These are phyloP conservation scores for Taenioides sp. DNA, from an alignment of 2,797 vertebrate genomes.

Conservation along the genomic window DNA sequence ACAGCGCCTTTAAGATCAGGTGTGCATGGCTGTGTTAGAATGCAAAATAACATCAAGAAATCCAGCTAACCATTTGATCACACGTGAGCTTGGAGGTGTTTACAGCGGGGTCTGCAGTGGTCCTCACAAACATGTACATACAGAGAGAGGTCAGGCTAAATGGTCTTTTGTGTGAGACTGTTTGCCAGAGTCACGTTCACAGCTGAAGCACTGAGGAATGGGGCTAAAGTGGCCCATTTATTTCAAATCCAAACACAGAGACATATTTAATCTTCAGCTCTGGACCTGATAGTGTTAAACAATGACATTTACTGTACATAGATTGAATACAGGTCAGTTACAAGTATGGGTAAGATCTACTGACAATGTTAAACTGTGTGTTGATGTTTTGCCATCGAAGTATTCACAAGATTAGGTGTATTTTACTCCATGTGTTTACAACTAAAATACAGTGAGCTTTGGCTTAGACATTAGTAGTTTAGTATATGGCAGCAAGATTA, in stretches of 20 bases:
- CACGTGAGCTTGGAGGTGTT: not conserved
- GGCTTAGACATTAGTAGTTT: too few relatives aligned
- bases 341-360: constrained; percentile 11
- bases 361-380: not conserved
- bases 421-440: not conserved
- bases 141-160: constrained; percentile 24
- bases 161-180: constrained; percentile 16
- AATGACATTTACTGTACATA: constrained; percentile 14
- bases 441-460: too few relatives aligned
- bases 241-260: constrained; percentile 50
- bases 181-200: constrained; percentile 12
- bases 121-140: constrained; percentile 13
- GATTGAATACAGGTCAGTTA: constrained; percentile 28
- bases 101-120: not conserved
- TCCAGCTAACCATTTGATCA: not conserved
- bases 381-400: constrained; percentile 8
- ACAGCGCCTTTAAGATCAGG: too few relatives aligned
- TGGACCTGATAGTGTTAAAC: constrained; percentile 28
- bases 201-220: constrained; percentile 27
- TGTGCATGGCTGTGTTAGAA: not conserved
- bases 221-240: constrained; percentile 32
- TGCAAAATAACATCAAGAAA: not conserved
- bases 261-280: constrained; percentile 37
- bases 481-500: too few relatives aligned
- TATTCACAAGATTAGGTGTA: not conserved